phyloP scores from a whole-genome alignment of 2,797 vertebrate species.

The Harpagifer antarcticus region DNA sequence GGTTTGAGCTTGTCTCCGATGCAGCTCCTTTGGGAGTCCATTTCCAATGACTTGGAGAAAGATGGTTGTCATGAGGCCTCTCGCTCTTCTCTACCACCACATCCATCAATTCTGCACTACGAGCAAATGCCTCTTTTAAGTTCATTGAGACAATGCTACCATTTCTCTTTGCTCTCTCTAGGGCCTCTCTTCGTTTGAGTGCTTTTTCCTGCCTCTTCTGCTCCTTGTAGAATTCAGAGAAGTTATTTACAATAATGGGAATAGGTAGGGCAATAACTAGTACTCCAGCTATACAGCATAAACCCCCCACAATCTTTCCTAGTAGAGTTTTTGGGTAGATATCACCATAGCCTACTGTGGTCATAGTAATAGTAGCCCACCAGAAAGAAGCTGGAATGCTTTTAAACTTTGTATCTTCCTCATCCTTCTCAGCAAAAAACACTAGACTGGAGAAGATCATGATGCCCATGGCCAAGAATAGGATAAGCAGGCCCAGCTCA shows the following conservation, averaged over 20 bases:
- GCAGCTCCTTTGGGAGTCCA: slow-evolving; percentile 92
- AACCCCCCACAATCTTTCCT: slow-evolving; percentile 97
- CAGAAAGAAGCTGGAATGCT: slow-evolving; percentile 99
- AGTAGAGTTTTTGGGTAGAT: slow-evolving; percentile 98
- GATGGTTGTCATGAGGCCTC: slow-evolving; percentile 94
- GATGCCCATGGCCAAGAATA: slow-evolving; percentile 99
- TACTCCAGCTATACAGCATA: slow-evolving; percentile 98
- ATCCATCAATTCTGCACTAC: slow-evolving; percentile 96
- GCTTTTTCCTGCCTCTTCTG: slow-evolving; percentile 99
- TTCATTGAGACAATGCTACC: slow-evolving; percentile 99
- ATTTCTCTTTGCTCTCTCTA: slow-evolving; percentile 97
- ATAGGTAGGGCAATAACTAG: slow-evolving; percentile 98
- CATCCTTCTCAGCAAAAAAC: slow-evolving; percentile 99
- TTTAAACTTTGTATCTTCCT: slow-evolving; percentile 99
- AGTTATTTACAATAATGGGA: slow-evolving; percentile 99
- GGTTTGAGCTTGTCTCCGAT: slow-evolving; percentile 96
- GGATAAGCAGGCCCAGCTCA: slow-evolving; percentile 95
- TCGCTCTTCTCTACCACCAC: slow-evolving; percentile 96
- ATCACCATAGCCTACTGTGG: slow-evolving; percentile 98
- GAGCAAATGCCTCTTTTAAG: slow-evolving; percentile 96
- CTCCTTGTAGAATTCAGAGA: slow-evolving; percentile 99
- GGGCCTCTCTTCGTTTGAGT: slow-evolving; percentile 95
- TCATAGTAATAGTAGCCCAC: slow-evolving; percentile 99
- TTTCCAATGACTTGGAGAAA: slow-evolving; percentile 97
- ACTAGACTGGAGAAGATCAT: slow-evolving; percentile 99